Evolutionary conservation across 2,113 vertebrate genomes (phyloP), one percentile per base, ranked within the genome.

Genomic region (Furnarius figulus): DNA sequence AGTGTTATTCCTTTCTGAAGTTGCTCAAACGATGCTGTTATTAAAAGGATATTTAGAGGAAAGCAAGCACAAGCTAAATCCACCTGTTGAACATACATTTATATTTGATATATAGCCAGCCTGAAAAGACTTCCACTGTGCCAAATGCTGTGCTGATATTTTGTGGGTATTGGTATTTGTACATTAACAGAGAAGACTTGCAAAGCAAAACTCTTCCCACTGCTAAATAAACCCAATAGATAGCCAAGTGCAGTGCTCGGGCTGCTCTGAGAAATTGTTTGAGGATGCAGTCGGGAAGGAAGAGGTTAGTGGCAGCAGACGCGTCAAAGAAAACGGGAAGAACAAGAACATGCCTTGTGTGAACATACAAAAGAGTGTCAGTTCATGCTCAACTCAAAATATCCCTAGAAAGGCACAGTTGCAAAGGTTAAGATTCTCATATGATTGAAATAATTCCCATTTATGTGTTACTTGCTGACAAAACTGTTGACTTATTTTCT

Each of bases 401-500:
- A 94, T 85, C 82, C 87, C 59, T 92, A 44, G 63, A 91, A 94
- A 94, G 81, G 56, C 90, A 63, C 50, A 82, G 89, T 91, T 82
- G 70, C 75, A 85, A 92, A 90, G 93, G 92, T 96, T 93, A 91
- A 89, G 83, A 76, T 81, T 75, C 83, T 93, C 61, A 75, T 78
- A 67, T 33, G 83, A 88, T 78, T 90, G 87, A 95, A 93, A 95
- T 91, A 89, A 77, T 72, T 91, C 87, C 89, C 81, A 46, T 84
- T 88, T 87, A 73, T 93, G 72, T 94, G 86, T 70, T 93, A 76
- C 72, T 94, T 62, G 70, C 72, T 94, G 77, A 94, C 86, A 92
- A 94, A 78, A 87, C 80, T 96, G 88, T 92, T 95, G 88, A 90
- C 70, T 94, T 94, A 73, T 96, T 85, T 89, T 74, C 65, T 56